Evolutionary conservation across 2,888 invertebrate genomes (phyloP), one percentile per base, ranked within the genome.

Genomic region (Acrobeloides nanus): DNA sequence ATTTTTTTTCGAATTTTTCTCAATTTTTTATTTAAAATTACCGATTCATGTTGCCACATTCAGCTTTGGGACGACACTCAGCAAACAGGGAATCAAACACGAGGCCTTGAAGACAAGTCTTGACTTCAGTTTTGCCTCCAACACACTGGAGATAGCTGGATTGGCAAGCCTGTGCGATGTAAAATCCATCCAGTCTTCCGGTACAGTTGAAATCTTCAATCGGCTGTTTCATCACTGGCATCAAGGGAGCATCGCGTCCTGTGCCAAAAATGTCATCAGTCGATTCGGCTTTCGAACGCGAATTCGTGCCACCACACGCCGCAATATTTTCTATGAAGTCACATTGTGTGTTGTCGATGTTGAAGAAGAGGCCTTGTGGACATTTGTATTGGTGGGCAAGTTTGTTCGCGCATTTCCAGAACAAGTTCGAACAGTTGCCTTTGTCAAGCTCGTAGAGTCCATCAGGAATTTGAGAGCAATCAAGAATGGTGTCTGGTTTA

Each of bases 161-260:
- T 2, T 48, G 46, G 51, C 66, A 66, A 41, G 55, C 55, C n/a
- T 58, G 59, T 18, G 33, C 48, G 4, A 52, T 52, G 51, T 62
- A 63, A 45, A 53, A 57, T 0, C 65, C 64, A 46, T 64, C 60
- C 1, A 41, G n/a, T 38, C 55, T 60, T 48, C 59, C 62, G 12
- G 25, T 17, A 32, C 64, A 66, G 31, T n/a, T 23, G n/a, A 2
- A 24, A 23, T 5, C 23, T n/a, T n/a, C 23, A 29, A 29, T 29
- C 29, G 29, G 15, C 12, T 41, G 41, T 4, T 29, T 4, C 20
- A 8, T 26, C 17, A 38, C 10, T 5, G 24, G 34, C 15, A 23
- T 26, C 4, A 12, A n/a, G 3, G 17, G 4, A 15, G 25, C 23
- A 4, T 18, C 24, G 6, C 10, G 25, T 17, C 29, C 39, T n/a